A percentile compares a stretch with the other conserved stretches of the same genome.
These are phyloP conservation scores for Nysson spinosus DNA, from an alignment of 2,888 invertebrate genomes.

Conservation along the genomic window DNA sequence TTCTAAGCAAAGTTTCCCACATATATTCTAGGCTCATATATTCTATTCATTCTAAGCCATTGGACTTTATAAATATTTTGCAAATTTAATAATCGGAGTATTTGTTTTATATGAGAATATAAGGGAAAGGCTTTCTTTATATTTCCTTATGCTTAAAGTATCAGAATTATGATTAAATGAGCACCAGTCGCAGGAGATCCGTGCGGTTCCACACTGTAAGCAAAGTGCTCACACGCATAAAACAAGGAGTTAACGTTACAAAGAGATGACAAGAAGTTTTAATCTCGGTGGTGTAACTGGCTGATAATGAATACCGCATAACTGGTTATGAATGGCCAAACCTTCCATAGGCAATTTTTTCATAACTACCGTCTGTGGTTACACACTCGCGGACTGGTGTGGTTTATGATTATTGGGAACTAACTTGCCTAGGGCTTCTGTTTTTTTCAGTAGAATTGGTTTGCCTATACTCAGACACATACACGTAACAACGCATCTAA, in stretches of 20 bases:
- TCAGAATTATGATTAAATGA: too few relatives aligned
- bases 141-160: too few relatives aligned
- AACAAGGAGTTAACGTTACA: constrained; percentile 52
- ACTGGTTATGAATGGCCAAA: constrained; percentile 71
- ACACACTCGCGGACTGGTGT: constrained; percentile 54
- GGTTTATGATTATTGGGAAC: constrained; percentile 73
- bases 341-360: constrained; percentile 63
- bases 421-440: constrained; percentile 60
- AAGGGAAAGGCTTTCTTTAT: too few relatives aligned
- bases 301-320: constrained; percentile 71
- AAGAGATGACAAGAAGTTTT: constrained; percentile 61
- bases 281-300: constrained; percentile 61
- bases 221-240: constrained; percentile 19
- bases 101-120: too few relatives aligned
- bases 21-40: too few relatives aligned
- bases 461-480: neutral
- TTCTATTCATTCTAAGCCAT: too few relatives aligned
- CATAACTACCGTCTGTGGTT: constrained; percentile 55
- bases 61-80: too few relatives aligned
- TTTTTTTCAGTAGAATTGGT: constrained; percentile 17
- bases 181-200: too few relatives aligned
- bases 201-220: constrained; percentile 13
- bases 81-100: too few relatives aligned
- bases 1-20: too few relatives aligned
- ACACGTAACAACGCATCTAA: too few relatives aligned